A percentile compares a stretch with the other conserved stretches of the same genome.
Conservation (phyloP, 2,888 invertebrate genomes). For the Agelastica alni region DNA sequence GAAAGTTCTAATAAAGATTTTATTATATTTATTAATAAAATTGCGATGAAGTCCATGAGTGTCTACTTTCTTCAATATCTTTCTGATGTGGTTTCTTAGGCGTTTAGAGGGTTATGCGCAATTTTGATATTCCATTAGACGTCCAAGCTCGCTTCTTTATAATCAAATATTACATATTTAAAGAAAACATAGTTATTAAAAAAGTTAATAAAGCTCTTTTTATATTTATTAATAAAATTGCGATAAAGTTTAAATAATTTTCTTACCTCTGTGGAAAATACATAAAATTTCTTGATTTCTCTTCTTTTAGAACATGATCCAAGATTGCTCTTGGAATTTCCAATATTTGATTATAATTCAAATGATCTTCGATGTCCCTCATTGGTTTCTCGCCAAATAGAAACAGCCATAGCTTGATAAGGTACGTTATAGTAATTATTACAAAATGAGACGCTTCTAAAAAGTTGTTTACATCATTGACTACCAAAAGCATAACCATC, state of each 20-base stretch:
- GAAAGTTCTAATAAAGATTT: too few species aligned
- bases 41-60: too few species aligned
- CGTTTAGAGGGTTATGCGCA: too few species aligned
- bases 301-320: background rate
- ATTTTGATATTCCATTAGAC: too few species aligned
- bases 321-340: background rate
- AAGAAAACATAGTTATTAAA: background rate
- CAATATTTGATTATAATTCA: background rate
- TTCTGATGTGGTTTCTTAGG: background rate
- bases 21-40: background rate
- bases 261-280: constrained; percentile 5
- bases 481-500: background rate
- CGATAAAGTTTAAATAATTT: too few species aligned
- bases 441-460: background rate
- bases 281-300: background rate
- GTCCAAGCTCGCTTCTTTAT: too few species aligned
- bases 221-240: background rate
- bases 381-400: background rate
- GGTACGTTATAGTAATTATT: background rate
- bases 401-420: background rate
- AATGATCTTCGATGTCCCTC: background rate
- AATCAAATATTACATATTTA: background rate
- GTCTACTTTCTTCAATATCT: too few species aligned
- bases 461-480: background rate
- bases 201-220: too few species aligned